phyloP scores from a whole-genome alignment of 2,113 vertebrate species.

The Cyphomyrus discorhynchus region DNA sequence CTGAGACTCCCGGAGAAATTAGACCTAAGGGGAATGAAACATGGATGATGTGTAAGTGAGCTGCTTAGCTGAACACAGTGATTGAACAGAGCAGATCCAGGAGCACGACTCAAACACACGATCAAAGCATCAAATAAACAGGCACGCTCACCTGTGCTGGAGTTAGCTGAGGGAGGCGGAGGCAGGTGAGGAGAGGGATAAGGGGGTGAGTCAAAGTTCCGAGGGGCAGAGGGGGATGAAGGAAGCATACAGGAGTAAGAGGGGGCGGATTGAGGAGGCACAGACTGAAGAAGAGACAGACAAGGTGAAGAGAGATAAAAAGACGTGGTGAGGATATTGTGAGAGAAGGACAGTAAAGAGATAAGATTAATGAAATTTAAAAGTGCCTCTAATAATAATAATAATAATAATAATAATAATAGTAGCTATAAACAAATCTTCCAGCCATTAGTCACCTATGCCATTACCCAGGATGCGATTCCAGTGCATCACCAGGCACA shows the following conservation, averaged over 20 bases:
- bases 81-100: neutral
- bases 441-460: neutral
- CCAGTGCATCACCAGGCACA: neutral
- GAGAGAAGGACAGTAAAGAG: neutral
- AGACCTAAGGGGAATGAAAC: constrained; percentile 46
- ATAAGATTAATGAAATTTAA: neutral
- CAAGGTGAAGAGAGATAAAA: neutral
- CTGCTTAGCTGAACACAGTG: neutral
- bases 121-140: neutral
- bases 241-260: constrained; percentile 67
- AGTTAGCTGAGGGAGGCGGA: constrained; percentile 51
- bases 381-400: neutral
- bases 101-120: neutral
- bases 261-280: constrained; percentile 54
- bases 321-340: neutral
- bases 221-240: constrained; percentile 54
- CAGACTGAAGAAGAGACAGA: constrained; percentile 40
- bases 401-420: too few species aligned
- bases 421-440: neutral
- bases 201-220: constrained; percentile 57
- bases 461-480: neutral
- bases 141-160: constrained; percentile 55
- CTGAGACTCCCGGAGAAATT: constrained; percentile 66
- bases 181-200: constrained; percentile 62
- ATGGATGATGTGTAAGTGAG: neutral